These are phyloP conservation scores for Punctoribates punctum DNA, from an alignment of 2,888 invertebrate species.

Conservation along the genomic window DNA sequence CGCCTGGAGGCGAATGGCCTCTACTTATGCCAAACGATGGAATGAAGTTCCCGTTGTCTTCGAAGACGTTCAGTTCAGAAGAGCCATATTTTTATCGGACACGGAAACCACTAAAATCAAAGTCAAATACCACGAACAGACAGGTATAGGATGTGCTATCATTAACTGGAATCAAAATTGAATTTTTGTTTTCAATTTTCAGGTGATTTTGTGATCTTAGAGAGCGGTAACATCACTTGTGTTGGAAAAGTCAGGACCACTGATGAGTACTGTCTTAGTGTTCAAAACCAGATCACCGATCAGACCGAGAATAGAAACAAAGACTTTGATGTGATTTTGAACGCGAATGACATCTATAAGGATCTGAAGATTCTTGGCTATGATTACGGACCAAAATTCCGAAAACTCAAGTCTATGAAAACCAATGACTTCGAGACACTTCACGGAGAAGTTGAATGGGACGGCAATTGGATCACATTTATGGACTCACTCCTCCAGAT, in stretches of 20 bases:
- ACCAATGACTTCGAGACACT: not conserved
- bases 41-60: constrained; percentile 29
- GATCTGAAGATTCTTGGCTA: constrained; percentile 80
- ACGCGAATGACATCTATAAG: constrained; percentile 68
- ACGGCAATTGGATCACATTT: constrained; percentile 42
- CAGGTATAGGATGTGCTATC: too few species aligned
- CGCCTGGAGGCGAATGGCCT: constrained; percentile 73
- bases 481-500: constrained; percentile 41
- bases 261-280: too few species aligned
- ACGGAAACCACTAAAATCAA: constrained; percentile 8
- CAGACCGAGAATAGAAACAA: too few species aligned
- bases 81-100: constrained; percentile 21
- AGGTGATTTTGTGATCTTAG: too few species aligned
- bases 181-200: too few species aligned
- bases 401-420: constrained; percentile 57
- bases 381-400: constrained; percentile 74
- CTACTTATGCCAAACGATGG: not conserved
- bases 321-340: too few species aligned
- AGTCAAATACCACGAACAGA: constrained; percentile 51
- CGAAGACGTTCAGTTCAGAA: constrained; percentile 32
- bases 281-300: too few species aligned
- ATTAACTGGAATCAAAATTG: too few species aligned
- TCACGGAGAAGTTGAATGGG: constrained; percentile 38
- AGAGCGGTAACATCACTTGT: too few species aligned
- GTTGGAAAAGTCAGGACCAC: too few species aligned